A percentile compares a stretch with the other conserved stretches of the same genome.
These are phyloP conservation scores for Hipposideros armiger DNA, from an alignment of 2,113 vertebrate species.

Conservation along the genomic window DNA sequence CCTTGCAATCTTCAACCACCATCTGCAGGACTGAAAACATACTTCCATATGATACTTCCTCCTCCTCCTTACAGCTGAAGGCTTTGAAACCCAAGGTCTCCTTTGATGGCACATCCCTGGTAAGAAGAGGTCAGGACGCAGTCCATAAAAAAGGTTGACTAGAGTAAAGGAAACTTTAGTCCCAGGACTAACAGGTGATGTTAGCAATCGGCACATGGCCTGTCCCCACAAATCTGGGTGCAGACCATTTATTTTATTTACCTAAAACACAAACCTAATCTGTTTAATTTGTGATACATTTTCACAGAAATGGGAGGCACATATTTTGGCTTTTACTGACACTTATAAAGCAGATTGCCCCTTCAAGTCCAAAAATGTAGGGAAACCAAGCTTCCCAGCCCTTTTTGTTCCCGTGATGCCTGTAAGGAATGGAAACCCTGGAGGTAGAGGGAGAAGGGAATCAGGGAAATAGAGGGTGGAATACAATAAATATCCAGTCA, in stretches of 20 bases:
- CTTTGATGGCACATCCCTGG: background rate
- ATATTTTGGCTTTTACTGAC: background rate
- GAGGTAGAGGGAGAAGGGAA: background rate
- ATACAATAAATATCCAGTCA: background rate
- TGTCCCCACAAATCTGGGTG: background rate
- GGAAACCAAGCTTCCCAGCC: background rate
- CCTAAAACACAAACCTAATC: background rate
- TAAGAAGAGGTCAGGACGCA: background rate
- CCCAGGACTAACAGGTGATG: background rate
- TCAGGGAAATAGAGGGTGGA: background rate
- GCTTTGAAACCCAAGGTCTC: slow-evolving; percentile 57
- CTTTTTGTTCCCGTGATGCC: background rate
- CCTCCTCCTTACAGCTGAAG: slow-evolving; percentile 53
- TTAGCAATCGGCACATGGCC: background rate
- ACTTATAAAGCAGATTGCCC: background rate
- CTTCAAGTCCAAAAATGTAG: background rate
- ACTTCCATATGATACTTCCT: slow-evolving; percentile 63
- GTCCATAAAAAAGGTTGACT: background rate
- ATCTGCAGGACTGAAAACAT: slow-evolving; percentile 70
- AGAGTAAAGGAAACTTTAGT: background rate
- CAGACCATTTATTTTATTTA: background rate
- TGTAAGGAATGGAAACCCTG: background rate
- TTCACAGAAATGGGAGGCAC: background rate
- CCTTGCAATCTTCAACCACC: slow-evolving; percentile 45
- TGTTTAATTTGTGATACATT: background rate